phyloP scores from a whole-genome alignment of 2,888 invertebrate genomes.

The Metallyticus violacea region DNA sequence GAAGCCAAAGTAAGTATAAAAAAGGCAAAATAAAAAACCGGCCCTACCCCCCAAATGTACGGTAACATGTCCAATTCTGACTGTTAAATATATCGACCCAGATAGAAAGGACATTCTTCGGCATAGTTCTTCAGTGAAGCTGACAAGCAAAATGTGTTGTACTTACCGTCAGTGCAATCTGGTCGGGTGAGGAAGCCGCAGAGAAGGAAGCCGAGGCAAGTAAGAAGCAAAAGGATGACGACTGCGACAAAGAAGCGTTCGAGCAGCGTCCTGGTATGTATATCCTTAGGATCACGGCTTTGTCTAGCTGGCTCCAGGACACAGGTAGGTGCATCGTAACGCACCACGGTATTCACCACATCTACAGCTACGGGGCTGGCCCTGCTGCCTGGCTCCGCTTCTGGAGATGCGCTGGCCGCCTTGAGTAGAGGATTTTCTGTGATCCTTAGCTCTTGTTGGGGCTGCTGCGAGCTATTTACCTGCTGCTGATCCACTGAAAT shows the following conservation, averaged over 20 bases:
- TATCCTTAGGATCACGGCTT: background rate
- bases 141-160: background rate
- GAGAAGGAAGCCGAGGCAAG: slow-evolving; percentile 15
- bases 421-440: slow-evolving; percentile 17
- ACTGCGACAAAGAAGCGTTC: background rate
- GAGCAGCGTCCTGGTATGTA: background rate
- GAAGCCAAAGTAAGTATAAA: no score
- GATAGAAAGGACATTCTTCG: no score
- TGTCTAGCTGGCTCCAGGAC: background rate
- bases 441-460: slow-evolving; percentile 21
- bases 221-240: slow-evolving; percentile 1
- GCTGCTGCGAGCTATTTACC: background rate
- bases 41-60: no score
- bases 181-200: slow-evolving; percentile 14
- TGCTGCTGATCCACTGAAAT: background rate
- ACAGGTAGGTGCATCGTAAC: background rate
- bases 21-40: no score
- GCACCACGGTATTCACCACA: background rate
- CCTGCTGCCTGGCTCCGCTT: background rate
- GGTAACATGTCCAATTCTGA: no score
- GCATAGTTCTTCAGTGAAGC: no score
- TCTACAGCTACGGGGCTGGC: background rate
- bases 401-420: background rate
- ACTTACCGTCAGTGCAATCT: slow-evolving; percentile 4
- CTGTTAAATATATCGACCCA: no score